Evolutionary conservation across 2,113 vertebrate genomes (phyloP), one percentile per base, ranked within the genome.

Genomic region (Anolis sagrei): DNA sequence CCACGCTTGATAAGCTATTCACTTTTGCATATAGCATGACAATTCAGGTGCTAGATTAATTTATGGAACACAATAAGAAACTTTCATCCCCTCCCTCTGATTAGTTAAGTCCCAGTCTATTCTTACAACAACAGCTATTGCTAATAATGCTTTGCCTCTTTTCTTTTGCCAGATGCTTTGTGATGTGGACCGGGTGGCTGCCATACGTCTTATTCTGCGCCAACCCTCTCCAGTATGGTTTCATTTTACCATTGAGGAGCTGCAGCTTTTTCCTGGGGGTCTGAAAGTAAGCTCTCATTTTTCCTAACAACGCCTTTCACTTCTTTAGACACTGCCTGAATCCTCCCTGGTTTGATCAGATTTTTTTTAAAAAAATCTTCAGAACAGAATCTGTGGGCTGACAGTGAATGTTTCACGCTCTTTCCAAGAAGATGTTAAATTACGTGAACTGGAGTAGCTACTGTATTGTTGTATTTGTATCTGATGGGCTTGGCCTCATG

Each of bases 171-270:
- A 86, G 84, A 80, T 86, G 78, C 84, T 86, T 66, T 86, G 84
- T 81, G 84, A 86, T 75, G 70, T 86, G 84, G 84, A 86, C 18
- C 58, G 39, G 44, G 84, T 86, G 8, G 39, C 70, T 51, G 84
- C 84, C n/a, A 51, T 86, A 16, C 84, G 84, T 66, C 27, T 86
- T 23, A 86, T 86, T 39, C 78, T 86, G 23, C 84, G 78, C 23
- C 84, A 86, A 9, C 84, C 84, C 66, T 86, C 84, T n/a, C 84
- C 84, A 54, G 78, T 81, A 16, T 86, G 84, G 84, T 32, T 86
- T 36, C 84, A 86, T 86, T 86, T 86, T 27, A 81, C 69, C 23
- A 86, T 86, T 21, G 84, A 86, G 70, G 84, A 86, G 70, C 58
- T 86, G 48, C 84, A 75, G 23, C 58, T 86, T 74, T 75, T 81